Conservation (phyloP, 2,888 invertebrate genomes). For the Siphlonurus alternatus region DNA sequence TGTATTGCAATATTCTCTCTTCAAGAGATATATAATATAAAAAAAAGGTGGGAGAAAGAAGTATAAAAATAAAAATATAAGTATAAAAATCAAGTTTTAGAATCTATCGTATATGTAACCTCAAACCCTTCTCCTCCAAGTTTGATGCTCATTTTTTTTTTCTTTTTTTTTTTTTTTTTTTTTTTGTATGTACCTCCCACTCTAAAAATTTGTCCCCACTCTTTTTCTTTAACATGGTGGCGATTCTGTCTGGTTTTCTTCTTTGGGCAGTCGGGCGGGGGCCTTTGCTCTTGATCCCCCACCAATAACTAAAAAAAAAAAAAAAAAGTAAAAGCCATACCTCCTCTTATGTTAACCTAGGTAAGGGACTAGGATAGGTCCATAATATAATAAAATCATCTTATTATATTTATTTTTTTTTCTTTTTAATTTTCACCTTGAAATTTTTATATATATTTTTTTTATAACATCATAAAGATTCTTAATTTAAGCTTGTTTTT, state of each 20-base stretch:
- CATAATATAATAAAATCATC: too few species aligned
- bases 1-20: too few species aligned
- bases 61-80: background rate
- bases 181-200: background rate
- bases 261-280: background rate
- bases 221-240: background rate
- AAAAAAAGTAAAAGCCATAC: background rate
- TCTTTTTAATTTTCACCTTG: too few species aligned
- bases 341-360: background rate
- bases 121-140: background rate
- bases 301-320: background rate
- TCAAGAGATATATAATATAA: background rate
- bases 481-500: too few species aligned
- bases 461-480: too few species aligned
- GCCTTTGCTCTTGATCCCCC: background rate
- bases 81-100: background rate
- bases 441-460: too few species aligned
- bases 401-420: too few species aligned
- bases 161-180: too few species aligned
- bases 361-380: slow-evolving; percentile 1
- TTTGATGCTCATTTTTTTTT: too few species aligned
- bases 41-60: background rate
- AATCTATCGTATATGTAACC: background rate
- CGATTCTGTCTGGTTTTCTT: background rate
- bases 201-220: background rate